Evolutionary conservation across 2,797 vertebrate genomes (phyloP).

Genomic region (Hybognathus amarus): DNA sequence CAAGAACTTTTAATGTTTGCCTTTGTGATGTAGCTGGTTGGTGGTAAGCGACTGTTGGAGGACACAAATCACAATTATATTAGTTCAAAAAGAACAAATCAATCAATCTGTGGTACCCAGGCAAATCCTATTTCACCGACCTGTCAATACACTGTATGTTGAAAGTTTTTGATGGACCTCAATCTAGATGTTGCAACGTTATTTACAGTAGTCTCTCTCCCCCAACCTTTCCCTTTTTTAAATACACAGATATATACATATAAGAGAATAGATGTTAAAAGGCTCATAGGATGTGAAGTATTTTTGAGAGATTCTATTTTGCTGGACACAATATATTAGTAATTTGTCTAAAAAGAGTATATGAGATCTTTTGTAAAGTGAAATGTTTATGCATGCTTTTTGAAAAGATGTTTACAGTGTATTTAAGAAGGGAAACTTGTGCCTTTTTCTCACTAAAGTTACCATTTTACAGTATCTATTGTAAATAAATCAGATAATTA

Average conservation of each 20-base stretch:
- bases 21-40: conserved; percentile 46
- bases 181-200: conserved; percentile 84
- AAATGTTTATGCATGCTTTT: conserved; percentile 99
- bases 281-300: conserved; percentile 98
- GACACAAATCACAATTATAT: background rate
- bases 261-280: conserved; percentile 82
- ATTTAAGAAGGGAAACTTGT: conserved; percentile 99
- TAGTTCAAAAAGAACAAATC: background rate
- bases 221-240: conserved; percentile 46
- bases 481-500: conserved; percentile 94
- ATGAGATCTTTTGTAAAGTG: conserved; percentile 95
- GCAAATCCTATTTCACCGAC: conserved; percentile 58
- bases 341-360: conserved; percentile 93
- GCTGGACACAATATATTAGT: conserved; percentile 99
- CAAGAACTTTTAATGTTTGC: conserved; percentile 41
- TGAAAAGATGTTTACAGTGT: conserved; percentile 99
- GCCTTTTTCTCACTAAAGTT: conserved; percentile 96
- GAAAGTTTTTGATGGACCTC: conserved; percentile 86
- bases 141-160: conserved; percentile 87
- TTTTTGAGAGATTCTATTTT: conserved; percentile 99
- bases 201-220: conserved; percentile 65
- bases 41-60: conserved; percentile 17
- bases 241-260: conserved; percentile 76
- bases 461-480: conserved; percentile 95
- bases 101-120: conserved; percentile 32